Evolutionary conservation across 2,797 vertebrate genomes (phyloP).

Genomic region (Benthosema pterotum): DNA sequence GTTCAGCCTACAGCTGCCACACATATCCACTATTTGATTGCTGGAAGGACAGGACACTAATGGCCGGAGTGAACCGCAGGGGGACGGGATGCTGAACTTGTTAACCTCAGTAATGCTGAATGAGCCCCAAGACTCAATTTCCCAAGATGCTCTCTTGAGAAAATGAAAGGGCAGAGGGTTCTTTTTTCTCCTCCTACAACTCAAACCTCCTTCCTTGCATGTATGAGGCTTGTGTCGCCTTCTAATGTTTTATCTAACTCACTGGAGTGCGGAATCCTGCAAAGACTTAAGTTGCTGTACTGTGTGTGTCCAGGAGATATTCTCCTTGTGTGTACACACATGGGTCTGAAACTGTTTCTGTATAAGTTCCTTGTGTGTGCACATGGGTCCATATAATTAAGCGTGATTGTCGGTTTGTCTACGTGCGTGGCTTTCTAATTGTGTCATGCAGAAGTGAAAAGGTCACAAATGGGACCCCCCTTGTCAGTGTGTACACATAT

Average conservation of each 20-base stretch:
- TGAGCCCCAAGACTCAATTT: constrained; percentile 34
- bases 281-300: constrained; percentile 6
- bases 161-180: constrained; percentile 2
- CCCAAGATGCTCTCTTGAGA: constrained; percentile 12
- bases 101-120: constrained; percentile 41
- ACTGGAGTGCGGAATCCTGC: constrained; percentile 20
- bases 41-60: not conserved
- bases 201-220: constrained; percentile 53
- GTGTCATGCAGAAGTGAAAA: constrained; percentile 29
- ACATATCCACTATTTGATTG: constrained; percentile 18
- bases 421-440: constrained; percentile 6
- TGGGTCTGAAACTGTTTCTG: constrained; percentile 5
- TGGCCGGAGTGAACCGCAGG: not conserved
- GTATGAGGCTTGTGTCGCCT: constrained; percentile 41
- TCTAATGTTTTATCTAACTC: constrained; percentile 15
- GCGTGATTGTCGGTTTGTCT: constrained; percentile 40
- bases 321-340: not conserved
- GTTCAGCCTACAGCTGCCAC: constrained; percentile 27
- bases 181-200: not conserved
- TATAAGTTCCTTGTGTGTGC: not conserved
- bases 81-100: constrained; percentile 23
- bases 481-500: constrained; percentile 59
- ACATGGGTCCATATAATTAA: constrained; percentile 34
- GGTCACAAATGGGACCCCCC: constrained; percentile 27
- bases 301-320: too few species aligned